Base-by-base conservation (phyloP, 1,140 invertebrate genomes). In the Procambarus clarkii region DNA sequence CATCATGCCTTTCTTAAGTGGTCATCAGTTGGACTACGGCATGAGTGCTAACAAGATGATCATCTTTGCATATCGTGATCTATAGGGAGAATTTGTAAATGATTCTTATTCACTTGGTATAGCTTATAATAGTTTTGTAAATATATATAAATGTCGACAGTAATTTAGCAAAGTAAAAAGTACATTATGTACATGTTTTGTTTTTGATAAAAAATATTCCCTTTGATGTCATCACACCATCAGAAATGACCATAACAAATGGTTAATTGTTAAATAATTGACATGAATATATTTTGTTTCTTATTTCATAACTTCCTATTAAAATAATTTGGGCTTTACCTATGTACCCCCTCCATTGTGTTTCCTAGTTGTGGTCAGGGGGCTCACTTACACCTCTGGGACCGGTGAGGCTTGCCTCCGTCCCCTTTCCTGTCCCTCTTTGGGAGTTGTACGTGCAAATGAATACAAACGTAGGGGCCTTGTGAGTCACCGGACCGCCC, bases 71-170 rank as follows among this genome's bases (percentile, higher is more conserved):
- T 91, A 91, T 91, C 89, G 89, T 91, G 89, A 85, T 80, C 81
- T 85, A 84, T 79, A 64, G 76, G 86, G 86, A 89, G 87, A 83
- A 85, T 85, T 86, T 91, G 83, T 85, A 91, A 85, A 85, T 46
- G 76, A 84, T 78, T 91, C 88, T 79, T 84, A 91, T 79, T 78
- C 89, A 86, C 83, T 85, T 91, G 89, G 80, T 85, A 91, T 91
- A 91, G 89, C 89, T 91, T 91, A 91, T 91, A 44, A 86, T 85
- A 91, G 89, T 85, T 91, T 91, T 91, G 89, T 91, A 91, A 85
- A 86, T 91, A 89, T 89, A 91, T 91, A 83, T 91, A 79, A 86
- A 91, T 91, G 89, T 91, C 83, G 86, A 83, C 87, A 81, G 34
- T 86, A 78, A 86, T 78, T 87, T 87, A 89, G 80, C 71, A 74